phyloP scores from a whole-genome alignment of 2,113 vertebrate genomes.

The Nannobrachium achirus region DNA sequence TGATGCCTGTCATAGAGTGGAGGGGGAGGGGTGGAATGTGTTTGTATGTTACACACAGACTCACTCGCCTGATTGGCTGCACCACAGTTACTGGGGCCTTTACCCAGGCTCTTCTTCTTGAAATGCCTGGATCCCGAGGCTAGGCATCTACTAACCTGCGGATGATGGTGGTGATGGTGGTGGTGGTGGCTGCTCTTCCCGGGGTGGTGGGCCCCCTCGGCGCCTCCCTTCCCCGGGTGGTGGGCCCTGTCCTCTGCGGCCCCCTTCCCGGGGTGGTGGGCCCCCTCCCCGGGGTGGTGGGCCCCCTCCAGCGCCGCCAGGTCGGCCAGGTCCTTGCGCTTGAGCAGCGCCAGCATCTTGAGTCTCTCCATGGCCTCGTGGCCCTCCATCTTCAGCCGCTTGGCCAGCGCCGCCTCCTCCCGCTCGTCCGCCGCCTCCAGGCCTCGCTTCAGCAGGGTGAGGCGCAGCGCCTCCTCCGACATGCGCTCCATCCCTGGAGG shows the following conservation, averaged over 20 bases:
- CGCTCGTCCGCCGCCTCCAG: conserved; percentile 90
- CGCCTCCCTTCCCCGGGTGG: conserved; percentile 29
- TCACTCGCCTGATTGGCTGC: no score
- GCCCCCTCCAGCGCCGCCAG: conserved; percentile 84
- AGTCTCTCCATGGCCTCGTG: conserved; percentile 98
- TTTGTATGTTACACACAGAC: no score
- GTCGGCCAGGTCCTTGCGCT: conserved; percentile 95
- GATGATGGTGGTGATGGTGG: conserved; percentile 1
- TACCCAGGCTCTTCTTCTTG: no score
- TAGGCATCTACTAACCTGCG: neutral
- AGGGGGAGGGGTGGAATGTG: no score
- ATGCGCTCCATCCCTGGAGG: conserved; percentile 92
- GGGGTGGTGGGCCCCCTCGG: conserved; percentile 78
- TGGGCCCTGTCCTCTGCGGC: no score
- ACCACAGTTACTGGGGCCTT: no score
- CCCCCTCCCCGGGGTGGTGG: conserved; percentile 51
- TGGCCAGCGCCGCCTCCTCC: conserved; percentile 92
- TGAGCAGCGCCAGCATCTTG: conserved; percentile 95
- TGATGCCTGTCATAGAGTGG: no score
- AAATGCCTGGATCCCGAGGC: no score
- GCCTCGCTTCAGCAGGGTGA: conserved; percentile 93
- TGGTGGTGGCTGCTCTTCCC: conserved; percentile 58
- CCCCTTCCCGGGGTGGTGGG: conserved; percentile 81
- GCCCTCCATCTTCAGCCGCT: conserved; percentile 95
- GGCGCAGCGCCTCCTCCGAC: conserved; percentile 92